Base-by-base conservation (phyloP, 2,888 invertebrate genomes). In the Heliconius sara region DNA sequence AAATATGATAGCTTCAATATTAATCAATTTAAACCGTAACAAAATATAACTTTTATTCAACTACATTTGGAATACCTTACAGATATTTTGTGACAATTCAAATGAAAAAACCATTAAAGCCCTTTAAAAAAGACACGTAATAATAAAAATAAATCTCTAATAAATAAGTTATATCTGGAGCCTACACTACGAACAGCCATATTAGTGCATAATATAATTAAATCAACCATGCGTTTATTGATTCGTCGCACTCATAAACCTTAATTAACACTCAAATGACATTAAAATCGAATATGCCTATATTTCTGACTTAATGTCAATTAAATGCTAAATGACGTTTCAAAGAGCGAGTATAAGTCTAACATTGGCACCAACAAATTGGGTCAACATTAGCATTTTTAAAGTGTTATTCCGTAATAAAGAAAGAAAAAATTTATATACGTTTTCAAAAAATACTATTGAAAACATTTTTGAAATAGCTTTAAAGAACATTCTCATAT, bases 161-260 rank as follows among this genome's bases (percentile, higher is more conserved):
- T 73, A 73, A 60, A 73, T 73, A 60, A 73, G 34, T 65, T 65
- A 65, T 5, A 65, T 65, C 19, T 65, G 60, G 65, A 73, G 12
- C 22, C 73, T 60, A 73, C 57, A 39, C 60, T 78, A 60, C 25
- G 34, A 74, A 78, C 73, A 78, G 67, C 66, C 67, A 39, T 30
- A 57, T 73, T 73, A 73, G 27, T 52, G 30, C 30, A 72, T 72
- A 72, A 57, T n/a, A 25, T 52, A 70, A 70, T 43, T 43, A 76
- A 76, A 70, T 71, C 43, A 71, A 39, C 34, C 66, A 76, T 76
- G 79, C 76, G 66, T 34, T 57, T 57, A 57, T 65, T 27, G n/a
- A 22, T 30, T 30, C 16, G 57, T 30, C 34, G 57, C 52, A 30
- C 52, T 57, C 57, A n/a, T 52, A 34, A 57, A n/a, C n/a, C 22